Evolutionary conservation across 2,113 vertebrate species (phyloP), one percentile per base, ranked within the genome.

Genomic region (Rana temporaria): DNA sequence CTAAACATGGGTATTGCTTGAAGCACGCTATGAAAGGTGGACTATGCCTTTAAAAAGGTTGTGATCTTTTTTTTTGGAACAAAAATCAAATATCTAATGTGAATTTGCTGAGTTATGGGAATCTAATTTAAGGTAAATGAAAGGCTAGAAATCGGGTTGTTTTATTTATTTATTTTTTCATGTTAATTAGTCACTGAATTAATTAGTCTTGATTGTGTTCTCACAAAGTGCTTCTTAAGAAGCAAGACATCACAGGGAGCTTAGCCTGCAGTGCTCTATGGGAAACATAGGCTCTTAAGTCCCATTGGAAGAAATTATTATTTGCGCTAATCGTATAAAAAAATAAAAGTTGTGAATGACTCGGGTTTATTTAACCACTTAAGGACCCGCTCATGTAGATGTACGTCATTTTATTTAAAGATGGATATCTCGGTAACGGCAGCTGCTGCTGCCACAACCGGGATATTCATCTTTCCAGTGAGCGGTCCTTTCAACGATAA

Each of bases 171-270:
- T n/a, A n/a, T 53, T 66, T 17, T 53, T 20, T 14, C 38, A 24
- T 63, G 73, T 76, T 79, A 67, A 79, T 79, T 79, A 68, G 52
- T 48, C 16, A 16, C 52, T 34, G 52, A 65, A 26, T 79, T 67
- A 67, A 79, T 68, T 79, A 67, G 48, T 34, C 19, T 68, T 38
- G 32, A 59, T 68, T 59, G n/a, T 59, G 53, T 69, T 69, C 66
- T 22, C 77, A 68, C 26, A 22, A 22, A 59, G 30, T 34, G 15
- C 52, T 1, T 24, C 20, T 30, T 56, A 22, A 42, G 12, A n/a
- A 18, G 32, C 52, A 56, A 11, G 32, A 20, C 26, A 24, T 32
- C 30, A 15, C 32, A 12, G 53, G 26, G 65, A 57, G 8, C 30
- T 5, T 1, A 26, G 15, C 20, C 5, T 18, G 7, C 30, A 24